Evolutionary conservation across 2,113 vertebrate species (phyloP).

Genomic region (Anolis carolinensis): DNA sequence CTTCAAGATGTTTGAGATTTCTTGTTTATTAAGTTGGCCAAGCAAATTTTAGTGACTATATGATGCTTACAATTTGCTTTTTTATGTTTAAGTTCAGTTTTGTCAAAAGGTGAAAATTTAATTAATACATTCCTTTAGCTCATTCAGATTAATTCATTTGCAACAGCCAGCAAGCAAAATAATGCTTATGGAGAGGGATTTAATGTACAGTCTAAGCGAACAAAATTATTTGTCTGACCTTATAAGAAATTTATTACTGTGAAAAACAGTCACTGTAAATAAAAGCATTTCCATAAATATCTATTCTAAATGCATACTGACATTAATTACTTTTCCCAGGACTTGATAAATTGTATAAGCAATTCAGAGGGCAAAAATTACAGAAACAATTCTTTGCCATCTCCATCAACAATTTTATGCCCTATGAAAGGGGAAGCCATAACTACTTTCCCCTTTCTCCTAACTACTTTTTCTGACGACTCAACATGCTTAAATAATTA

Average conservation of each 20-base stretch:
- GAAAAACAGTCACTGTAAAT: not conserved
- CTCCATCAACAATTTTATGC: not conserved
- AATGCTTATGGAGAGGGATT: not conserved
- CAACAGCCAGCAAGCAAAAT: not conserved
- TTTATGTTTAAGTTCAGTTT: not conserved
- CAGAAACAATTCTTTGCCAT: not conserved
- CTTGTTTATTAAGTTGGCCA: not conserved
- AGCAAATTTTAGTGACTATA: not conserved
- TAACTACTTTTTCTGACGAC: not conserved
- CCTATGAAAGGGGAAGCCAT: not conserved
- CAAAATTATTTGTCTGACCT: not conserved
- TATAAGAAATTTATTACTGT: not conserved
- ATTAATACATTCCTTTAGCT: not conserved
- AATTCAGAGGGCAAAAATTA: constrained; percentile 33
- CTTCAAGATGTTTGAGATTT: not conserved
- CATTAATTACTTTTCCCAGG: constrained; percentile 27
- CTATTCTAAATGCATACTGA: constrained; percentile 3
- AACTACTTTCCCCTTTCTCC: not conserved
- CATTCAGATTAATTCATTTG: not conserved
- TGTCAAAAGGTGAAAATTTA: constrained; percentile 13
- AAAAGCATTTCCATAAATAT: constrained; percentile 24
- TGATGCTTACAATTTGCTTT: not conserved
- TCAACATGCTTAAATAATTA: no score
- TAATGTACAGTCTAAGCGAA: not conserved
- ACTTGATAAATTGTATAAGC: not conserved